A percentile compares a stretch with the other conserved stretches of the same genome.
These are phyloP conservation scores for Illadopsis cleaveri DNA, from an alignment of 2,113 vertebrate genomes.

Conservation along the genomic window DNA sequence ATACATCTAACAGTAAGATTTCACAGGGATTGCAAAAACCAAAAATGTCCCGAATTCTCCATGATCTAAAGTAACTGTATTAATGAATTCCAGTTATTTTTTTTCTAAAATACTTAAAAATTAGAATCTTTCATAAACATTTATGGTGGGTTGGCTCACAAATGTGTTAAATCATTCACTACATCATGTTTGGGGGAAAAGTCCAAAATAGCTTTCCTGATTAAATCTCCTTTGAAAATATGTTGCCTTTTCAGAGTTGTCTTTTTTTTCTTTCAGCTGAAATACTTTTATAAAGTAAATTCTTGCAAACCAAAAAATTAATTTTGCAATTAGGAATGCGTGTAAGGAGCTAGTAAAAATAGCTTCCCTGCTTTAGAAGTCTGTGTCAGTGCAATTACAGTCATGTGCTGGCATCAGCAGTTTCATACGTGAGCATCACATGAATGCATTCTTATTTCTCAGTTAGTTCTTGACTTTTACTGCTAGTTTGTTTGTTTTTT, in stretches of 20 bases:
- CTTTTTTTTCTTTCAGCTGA: not conserved
- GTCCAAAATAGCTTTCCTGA: not conserved
- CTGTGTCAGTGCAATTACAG: not conserved
- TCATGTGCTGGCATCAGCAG: not conserved
- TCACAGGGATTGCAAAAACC: not conserved
- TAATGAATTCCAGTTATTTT: not conserved
- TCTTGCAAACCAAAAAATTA: not conserved
- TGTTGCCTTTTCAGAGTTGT: not conserved
- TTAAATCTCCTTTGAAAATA: not conserved
- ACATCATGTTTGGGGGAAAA: not conserved
- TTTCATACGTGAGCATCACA: rapidly evolving
- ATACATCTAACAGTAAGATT: not conserved
- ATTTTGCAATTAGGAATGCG: not conserved
- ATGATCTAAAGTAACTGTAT: not conserved
- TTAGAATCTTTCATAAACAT: not conserved
- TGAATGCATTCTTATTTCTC: not conserved
- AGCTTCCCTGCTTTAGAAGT: not conserved
- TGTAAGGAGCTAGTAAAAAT: not conserved
- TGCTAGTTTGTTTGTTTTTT: not conserved
- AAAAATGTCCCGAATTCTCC: not conserved
- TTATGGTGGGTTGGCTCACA: not conserved
- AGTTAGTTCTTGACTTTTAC: not conserved
- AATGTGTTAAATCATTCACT: not conserved
- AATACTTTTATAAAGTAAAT: not conserved
- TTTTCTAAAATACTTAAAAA: not conserved